Evolutionary conservation across 2,797 vertebrate species (phyloP).

Genomic region (Scolopax rusticola): DNA sequence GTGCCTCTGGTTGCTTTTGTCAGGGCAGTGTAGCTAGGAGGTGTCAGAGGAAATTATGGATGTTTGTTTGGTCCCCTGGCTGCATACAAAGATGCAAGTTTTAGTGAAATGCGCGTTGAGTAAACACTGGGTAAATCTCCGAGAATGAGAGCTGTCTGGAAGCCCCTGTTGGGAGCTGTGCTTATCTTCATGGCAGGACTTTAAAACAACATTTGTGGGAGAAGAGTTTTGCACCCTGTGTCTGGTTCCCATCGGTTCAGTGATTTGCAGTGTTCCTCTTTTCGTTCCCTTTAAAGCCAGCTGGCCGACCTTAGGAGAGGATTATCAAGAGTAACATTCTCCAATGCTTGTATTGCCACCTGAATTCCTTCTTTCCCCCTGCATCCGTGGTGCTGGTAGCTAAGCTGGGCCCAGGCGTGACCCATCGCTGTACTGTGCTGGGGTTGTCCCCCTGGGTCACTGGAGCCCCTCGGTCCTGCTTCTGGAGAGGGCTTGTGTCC

Average conservation of each 20-base stretch:
- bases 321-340: background rate
- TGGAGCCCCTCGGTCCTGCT: background rate
- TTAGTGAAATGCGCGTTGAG: slow-evolving; percentile 54
- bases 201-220: background rate
- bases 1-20: slow-evolving; percentile 41
- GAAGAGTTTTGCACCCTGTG: background rate
- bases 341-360: background rate
- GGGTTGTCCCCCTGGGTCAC: background rate
- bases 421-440: accelerated
- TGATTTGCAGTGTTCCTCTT: background rate
- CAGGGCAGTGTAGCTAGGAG: background rate
- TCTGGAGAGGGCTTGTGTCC: accelerated
- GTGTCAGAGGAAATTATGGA: slow-evolving; percentile 60
- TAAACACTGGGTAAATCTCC: slow-evolving; percentile 54
- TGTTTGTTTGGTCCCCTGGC: slow-evolving; percentile 60
- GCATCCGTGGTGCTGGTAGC: accelerated
- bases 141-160: background rate
- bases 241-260: background rate
- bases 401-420: accelerated
- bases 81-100: background rate
- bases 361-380: background rate
- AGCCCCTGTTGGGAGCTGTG: background rate
- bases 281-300: slow-evolving; percentile 6
- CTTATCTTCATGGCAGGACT: slow-evolving; percentile 14
- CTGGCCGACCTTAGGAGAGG: background rate